Percentiles rank a stretch among this genome's conserved stretches.
phyloP scores from a whole-genome alignment of 2,888 invertebrate species.

The Plebejus argus region DNA sequence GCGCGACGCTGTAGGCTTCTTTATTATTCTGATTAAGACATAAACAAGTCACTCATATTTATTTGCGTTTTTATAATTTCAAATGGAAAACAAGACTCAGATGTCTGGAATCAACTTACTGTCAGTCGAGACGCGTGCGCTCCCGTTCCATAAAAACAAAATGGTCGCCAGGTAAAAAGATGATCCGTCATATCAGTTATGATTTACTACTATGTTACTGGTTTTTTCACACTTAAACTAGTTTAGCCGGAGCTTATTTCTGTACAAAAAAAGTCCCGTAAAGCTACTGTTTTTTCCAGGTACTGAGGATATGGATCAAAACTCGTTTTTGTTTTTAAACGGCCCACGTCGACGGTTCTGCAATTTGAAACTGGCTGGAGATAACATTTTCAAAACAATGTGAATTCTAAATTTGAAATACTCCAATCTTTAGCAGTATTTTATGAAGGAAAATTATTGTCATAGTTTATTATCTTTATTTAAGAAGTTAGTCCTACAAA shows the following conservation, averaged over 20 bases:
- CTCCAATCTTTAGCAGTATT: neutral
- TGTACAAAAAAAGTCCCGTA: conserved; percentile 29
- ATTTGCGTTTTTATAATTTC: neutral
- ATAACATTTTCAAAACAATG: neutral
- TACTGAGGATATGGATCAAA: conserved; percentile 22
- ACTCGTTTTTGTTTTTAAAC: conserved; percentile 14
- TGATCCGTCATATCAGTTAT: conserved; percentile 19
- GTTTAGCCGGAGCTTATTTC: conserved; percentile 20
- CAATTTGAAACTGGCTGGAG: neutral
- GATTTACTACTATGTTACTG: conserved; percentile 7
- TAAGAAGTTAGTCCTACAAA: too few relatives aligned
- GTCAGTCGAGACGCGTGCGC: conserved; percentile 10
- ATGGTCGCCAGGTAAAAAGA: conserved; percentile 23
- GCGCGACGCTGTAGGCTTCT: neutral
- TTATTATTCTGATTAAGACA: neutral
- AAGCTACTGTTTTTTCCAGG: conserved; percentile 27
- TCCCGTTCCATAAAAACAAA: conserved; percentile 2
- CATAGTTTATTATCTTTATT: too few relatives aligned
- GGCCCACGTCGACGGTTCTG: neutral
- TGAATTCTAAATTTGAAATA: neutral
- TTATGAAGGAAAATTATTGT: too few relatives aligned
- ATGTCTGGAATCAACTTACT: neutral
- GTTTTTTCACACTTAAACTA: conserved; percentile 27
- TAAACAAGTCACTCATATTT: neutral
- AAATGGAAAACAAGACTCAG: neutral